phyloP scores from a whole-genome alignment of 2,888 invertebrate species.

The Xanthia icteritia region DNA sequence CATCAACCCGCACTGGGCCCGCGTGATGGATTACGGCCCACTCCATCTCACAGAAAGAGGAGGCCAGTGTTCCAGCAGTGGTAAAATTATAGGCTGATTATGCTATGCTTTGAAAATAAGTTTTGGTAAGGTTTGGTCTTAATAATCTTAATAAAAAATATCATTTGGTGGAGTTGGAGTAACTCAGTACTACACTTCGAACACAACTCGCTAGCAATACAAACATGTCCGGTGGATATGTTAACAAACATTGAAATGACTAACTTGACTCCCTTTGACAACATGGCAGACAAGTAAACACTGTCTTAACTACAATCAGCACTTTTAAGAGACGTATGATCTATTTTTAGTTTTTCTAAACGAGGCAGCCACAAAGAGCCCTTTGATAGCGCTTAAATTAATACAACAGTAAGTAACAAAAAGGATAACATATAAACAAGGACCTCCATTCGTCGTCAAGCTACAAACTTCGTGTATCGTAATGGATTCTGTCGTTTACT shows the following conservation, averaged over 20 bases:
- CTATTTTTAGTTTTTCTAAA: slow-evolving; percentile 27
- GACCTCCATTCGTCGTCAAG: slow-evolving; percentile 16
- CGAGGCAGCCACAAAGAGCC: neutral
- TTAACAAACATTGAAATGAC: neutral
- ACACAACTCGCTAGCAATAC: neutral
- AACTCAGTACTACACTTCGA: neutral
- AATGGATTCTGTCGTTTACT: slow-evolving; percentile 30
- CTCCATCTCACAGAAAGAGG: too few species aligned
- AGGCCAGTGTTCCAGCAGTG: too few species aligned
- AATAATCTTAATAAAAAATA: neutral
- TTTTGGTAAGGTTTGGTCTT: too few species aligned
- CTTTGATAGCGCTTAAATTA: slow-evolving; percentile 11
- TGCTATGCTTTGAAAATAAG: neutral
- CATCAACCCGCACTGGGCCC: too few species aligned
- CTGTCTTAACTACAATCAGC: neutral
- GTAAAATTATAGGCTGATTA: too few species aligned
- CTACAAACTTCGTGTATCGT: neutral
- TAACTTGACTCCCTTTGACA: neutral
- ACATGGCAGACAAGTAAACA: slow-evolving; percentile 8
- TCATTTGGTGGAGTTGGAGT: neutral
- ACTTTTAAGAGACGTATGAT: slow-evolving; percentile 4
- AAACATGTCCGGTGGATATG: neutral
- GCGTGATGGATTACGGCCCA: too few species aligned
- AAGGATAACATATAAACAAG: slow-evolving; percentile 21
- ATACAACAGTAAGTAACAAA: slow-evolving; percentile 6